These are phyloP conservation scores for Anomalospiza imberbis DNA, from an alignment of 2,797 vertebrate species.

Conservation along the genomic window DNA sequence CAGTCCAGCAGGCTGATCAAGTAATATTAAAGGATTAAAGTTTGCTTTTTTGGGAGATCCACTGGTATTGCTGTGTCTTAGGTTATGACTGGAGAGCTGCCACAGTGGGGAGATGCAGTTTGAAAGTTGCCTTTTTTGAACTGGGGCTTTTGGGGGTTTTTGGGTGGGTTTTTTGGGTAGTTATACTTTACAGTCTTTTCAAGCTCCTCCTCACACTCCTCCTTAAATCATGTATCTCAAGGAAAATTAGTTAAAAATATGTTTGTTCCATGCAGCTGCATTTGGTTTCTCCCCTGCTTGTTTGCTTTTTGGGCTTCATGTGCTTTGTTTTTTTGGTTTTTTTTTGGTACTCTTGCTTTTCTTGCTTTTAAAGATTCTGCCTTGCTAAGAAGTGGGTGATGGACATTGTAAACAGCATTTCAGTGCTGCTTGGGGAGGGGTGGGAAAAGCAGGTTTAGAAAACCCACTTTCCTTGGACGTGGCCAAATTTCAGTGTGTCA, in stretches of 20 bases:
- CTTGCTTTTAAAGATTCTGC: not conserved
- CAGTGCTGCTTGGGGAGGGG: not conserved
- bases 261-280: not conserved
- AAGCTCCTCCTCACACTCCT: not conserved
- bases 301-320: not conserved
- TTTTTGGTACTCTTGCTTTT: not conserved
- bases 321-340: not conserved
- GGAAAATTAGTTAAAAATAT: not conserved
- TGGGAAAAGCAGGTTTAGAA: not conserved
- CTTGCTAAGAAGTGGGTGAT: not conserved
- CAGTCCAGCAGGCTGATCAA: not conserved
- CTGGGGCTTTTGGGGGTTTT: accelerated
- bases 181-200: too few relatives aligned
- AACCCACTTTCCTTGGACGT: not conserved
- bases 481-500: not conserved
- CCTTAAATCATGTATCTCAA: not conserved
- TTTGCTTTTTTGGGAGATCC: not conserved
- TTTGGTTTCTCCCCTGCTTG: not conserved
- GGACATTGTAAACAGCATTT: not conserved
- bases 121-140: not conserved
- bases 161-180: accelerated
- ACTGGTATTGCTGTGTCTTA: not conserved
- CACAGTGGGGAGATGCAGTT: not conserved
- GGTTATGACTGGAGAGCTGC: not conserved
- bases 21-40: not conserved